Evolutionary conservation across 2,888 invertebrate genomes (phyloP).

Genomic region (Rhagium mordax): DNA sequence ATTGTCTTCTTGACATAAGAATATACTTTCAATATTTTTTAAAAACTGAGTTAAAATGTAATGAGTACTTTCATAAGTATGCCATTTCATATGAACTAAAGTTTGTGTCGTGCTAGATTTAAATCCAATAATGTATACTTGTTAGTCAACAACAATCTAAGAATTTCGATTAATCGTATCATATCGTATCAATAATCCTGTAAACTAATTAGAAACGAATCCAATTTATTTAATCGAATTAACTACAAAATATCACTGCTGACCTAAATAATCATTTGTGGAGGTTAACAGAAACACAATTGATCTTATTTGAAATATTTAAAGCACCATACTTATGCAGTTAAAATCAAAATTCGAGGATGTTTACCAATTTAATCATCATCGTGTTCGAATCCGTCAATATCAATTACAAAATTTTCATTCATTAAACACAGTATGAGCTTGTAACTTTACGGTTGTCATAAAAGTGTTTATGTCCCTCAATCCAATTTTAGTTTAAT

Average conservation of each 20-base stretch:
- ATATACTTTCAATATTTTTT: too few species aligned
- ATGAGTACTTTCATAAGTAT: too few species aligned
- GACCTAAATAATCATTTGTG: not conserved
- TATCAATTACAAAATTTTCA: constrained; percentile 20
- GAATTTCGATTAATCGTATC: too few species aligned
- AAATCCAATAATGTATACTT: too few species aligned
- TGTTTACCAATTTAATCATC: constrained; percentile 4
- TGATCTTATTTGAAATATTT: not conserved
- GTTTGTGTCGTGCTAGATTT: too few species aligned
- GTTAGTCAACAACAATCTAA: too few species aligned
- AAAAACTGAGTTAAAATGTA: too few species aligned
- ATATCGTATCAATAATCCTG: not conserved
- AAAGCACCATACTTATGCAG: not conserved
- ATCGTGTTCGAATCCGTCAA: constrained; percentile 15
- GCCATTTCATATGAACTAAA: too few species aligned
- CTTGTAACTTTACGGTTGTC: constrained; percentile 6
- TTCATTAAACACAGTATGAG: constrained; percentile 18
- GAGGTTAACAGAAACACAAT: not conserved
- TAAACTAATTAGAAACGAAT: not conserved
- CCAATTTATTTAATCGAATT: constrained; percentile 9
- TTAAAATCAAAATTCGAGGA: not conserved
- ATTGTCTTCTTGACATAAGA: too few species aligned
- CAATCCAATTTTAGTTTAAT: constrained; percentile 8
- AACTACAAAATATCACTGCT: constrained; percentile 1
- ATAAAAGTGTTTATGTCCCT: constrained; percentile 9